These are phyloP conservation scores for Pelosia muscerda DNA, from an alignment of 2,888 invertebrate species.

Conservation along the genomic window DNA sequence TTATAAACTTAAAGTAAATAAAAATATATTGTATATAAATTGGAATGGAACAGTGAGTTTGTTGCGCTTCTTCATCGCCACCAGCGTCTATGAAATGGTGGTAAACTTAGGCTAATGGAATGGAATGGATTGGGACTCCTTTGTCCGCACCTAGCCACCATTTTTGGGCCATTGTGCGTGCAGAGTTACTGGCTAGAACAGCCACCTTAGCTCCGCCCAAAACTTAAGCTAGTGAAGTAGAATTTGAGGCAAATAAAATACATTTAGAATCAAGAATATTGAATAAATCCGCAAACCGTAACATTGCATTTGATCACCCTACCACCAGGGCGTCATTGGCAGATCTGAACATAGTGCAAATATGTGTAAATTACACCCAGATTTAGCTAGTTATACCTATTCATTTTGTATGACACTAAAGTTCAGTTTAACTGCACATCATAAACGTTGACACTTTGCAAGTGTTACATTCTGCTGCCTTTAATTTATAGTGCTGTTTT, in stretches of 20 bases:
- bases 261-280: no score
- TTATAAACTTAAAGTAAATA: neutral
- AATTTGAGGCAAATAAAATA: no score
- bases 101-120: no score
- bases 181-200: no score
- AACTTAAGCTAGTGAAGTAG: no score
- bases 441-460: conserved; percentile 25
- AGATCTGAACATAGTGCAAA: neutral
- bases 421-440: conserved; percentile 23
- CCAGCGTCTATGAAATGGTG: no score
- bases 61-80: no score
- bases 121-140: no score
- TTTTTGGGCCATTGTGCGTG: no score
- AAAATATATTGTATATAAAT: neutral
- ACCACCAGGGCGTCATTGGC: neutral
- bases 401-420: neutral
- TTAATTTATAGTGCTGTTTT: conserved; percentile 35
- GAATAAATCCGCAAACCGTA: neutral
- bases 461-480: conserved; percentile 37
- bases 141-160: no score
- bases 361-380: neutral
- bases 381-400: neutral
- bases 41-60: no score
- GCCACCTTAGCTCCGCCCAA: no score
- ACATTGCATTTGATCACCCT: neutral